Evolutionary conservation across 2,797 vertebrate genomes (phyloP).

Genomic region (Peromyscus aztecus): DNA sequence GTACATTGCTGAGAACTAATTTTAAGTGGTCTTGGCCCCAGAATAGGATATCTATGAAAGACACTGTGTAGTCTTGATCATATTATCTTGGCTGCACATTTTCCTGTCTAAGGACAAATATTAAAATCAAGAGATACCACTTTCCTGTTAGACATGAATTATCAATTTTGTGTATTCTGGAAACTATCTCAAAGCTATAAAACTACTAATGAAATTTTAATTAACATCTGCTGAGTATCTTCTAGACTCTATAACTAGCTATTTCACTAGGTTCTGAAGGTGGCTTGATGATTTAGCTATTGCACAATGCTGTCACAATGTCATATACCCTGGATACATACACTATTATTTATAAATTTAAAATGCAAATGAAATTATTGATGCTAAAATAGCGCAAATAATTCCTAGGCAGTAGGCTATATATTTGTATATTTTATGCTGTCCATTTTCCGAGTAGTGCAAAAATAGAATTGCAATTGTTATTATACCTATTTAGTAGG

Average conservation of each 20-base stretch:
- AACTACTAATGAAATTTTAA: conserved; percentile 18
- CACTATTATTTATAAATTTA: background rate
- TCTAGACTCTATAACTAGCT: background rate
- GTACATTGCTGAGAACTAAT: background rate
- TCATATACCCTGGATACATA: no score
- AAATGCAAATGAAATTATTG: background rate
- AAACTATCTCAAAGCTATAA: background rate
- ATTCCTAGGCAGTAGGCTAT: background rate
- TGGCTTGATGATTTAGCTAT: background rate
- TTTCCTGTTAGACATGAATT: background rate
- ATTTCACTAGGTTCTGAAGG: background rate
- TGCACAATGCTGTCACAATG: background rate
- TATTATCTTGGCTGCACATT: background rate
- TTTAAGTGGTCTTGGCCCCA: background rate
- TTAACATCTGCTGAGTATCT: background rate
- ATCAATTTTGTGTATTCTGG: background rate
- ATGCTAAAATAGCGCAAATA: background rate
- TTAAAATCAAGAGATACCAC: background rate
- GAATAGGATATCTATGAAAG: background rate
- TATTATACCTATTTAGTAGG: conserved; percentile 7
- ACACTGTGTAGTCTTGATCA: background rate
- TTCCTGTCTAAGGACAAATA: background rate
- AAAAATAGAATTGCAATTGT: background rate
- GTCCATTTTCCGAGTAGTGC: background rate
- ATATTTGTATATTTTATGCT: background rate